Base-by-base conservation (phyloP, 1,140 invertebrate genomes). In the Diachasma alloeum region DNA sequence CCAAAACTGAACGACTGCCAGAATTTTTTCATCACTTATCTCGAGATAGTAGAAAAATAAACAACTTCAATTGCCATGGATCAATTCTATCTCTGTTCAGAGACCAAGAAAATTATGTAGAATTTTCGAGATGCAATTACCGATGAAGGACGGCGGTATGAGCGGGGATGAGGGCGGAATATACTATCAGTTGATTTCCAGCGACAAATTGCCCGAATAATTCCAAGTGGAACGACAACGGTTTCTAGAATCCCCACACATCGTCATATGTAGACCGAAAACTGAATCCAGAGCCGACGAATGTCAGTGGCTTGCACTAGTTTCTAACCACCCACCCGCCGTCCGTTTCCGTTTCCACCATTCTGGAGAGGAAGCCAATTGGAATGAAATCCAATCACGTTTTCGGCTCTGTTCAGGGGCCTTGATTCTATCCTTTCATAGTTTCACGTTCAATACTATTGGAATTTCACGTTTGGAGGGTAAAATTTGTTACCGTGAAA, bases 321-420 rank as follows among this genome's bases (percentile, higher is more conserved):
- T 63, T 26, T 26, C 59, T 63, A 63, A 26, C 24, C 19, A 66
- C 24, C 44, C 42, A 75, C 42, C 67, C 44, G 13, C 19, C 42
- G 36, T 11, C n/a, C 17, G 15, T 19, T 53, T 53, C 48, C 48
- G 48, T 19, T 53, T 53, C 4, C n/a, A 2, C 15, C 6, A 53
- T 53, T 53, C 48, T n/a, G 48, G 10, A 72, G 36, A 37, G 48
- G 46, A 70, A 76, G 44, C 74, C 74, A 76, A 76, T 76, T 71
- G 46, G 2, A 19, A 70, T 71, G 67, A 63, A 76, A 76, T 76
- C 74, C 74, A 76, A 76, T 76, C 74, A 76, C 67, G 74, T 71
- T 74, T 22, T 68, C 17, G 11, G 39, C 37, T 59, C 66, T 66
- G 39, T 56, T 53, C n/a, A 36, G 36, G 11, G 59, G 24, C 26